Evolutionary conservation across 2,797 vertebrate species (phyloP), one percentile per base, ranked within the genome.

Genomic region (Halcyon badia): DNA sequence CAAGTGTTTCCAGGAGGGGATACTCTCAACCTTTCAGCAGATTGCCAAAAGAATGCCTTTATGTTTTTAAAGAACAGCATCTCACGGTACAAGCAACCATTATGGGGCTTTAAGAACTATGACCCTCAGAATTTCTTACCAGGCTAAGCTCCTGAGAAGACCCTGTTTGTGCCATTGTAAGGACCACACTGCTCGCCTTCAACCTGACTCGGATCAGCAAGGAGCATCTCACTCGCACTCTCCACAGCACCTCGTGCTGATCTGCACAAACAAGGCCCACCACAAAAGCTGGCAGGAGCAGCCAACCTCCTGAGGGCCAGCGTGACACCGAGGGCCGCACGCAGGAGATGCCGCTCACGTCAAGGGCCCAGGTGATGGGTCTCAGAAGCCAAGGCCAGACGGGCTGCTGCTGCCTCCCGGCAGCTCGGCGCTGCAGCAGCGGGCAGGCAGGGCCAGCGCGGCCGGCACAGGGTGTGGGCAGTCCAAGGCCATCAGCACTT

Each of bases 321-420:
- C 2, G 10, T 41, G 11, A 14, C 37, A 58, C 15, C 18, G 24
- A 19, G 9, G 69, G 77, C 79, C 52, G 58, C 21, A 28, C 62
- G 16, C 21, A 22, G 0, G 39, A 41, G 64, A 48, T 16, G 71
- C 71, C 12, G n/a, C 13, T 7, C 5, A 11, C 22, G 37, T 13
- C 7, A 2, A 0, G 21, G 66, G 66, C 2, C 4, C 21, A 31
- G 54, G 39, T 3, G 60, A 54, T 11, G 52, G 0, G 0, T 22
- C 4, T 16, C 11, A 9, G 42, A 6, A 58, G 24, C 51, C 52
- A 37, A 13, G 80, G 33, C 17, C 30, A 30, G 64, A 24, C 0
- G 14, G 60, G 54, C 5, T 72, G 71, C 92, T 96, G 94, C 89
- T 66, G 71, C 75, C 84, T 88, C 65, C 52, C 0, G 5, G 66